These are phyloP conservation scores for Indicator indicator DNA, from an alignment of 2,113 vertebrate species.

Conservation along the genomic window DNA sequence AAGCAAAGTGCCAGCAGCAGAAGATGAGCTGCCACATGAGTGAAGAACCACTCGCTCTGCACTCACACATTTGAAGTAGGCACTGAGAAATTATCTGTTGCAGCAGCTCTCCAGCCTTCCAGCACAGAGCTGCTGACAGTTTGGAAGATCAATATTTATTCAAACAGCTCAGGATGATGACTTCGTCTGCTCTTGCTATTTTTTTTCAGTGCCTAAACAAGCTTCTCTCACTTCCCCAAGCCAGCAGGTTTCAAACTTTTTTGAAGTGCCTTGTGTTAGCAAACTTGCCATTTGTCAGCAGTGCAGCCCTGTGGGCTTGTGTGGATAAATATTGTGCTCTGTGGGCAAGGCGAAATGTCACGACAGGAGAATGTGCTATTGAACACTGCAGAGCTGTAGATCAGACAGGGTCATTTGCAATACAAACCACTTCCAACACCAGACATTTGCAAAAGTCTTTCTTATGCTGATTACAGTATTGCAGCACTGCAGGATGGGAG, in stretches of 20 bases:
- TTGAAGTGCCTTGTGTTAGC: background rate
- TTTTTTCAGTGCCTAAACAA: background rate
- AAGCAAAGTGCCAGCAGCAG: background rate
- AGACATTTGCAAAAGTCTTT: background rate
- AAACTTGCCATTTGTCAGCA: background rate
- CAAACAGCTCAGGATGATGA: background rate
- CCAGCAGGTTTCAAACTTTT: background rate
- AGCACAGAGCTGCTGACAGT: background rate
- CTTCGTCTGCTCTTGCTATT: background rate
- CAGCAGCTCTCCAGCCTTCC: background rate
- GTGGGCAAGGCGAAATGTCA: background rate
- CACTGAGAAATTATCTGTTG: background rate
- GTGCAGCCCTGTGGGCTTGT: background rate
- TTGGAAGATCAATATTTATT: background rate
- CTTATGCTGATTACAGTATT: background rate
- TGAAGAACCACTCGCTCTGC: background rate
- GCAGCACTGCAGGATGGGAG: too few species aligned
- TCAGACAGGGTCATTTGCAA: conserved; percentile 12
- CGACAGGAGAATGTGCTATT: background rate
- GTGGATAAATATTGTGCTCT: background rate
- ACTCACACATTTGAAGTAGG: background rate
- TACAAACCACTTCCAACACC: background rate
- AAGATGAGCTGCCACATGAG: background rate
- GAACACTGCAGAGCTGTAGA: background rate
- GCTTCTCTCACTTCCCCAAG: background rate